Percentiles rank a stretch among this genome's conserved stretches.
These are phyloP conservation scores for Helicoverpa assulta DNA, from an alignment of 2,888 invertebrate genomes.

Conservation along the genomic window DNA sequence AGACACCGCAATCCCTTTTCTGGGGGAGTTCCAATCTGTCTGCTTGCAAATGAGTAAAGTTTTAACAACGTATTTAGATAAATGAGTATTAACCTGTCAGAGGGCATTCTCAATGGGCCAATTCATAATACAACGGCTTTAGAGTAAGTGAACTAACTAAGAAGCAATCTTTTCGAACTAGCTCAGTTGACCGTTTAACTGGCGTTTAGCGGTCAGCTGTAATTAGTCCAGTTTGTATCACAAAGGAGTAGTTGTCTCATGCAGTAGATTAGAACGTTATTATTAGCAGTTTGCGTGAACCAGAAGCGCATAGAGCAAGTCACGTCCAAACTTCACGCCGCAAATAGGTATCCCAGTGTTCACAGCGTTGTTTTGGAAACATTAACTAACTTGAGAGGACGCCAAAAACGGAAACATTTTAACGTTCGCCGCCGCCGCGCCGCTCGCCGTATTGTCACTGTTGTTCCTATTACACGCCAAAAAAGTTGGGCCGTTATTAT, in stretches of 20 bases:
- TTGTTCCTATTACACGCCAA: slow-evolving; percentile 78
- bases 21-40: slow-evolving; percentile 46
- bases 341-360: slow-evolving; percentile 78
- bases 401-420: slow-evolving; percentile 89
- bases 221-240: slow-evolving; percentile 42
- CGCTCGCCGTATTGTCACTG: slow-evolving; percentile 79
- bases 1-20: slow-evolving; percentile 44
- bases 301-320: slow-evolving; percentile 68
- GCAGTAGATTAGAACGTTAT: slow-evolving; percentile 61
- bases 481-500: slow-evolving; percentile 74
- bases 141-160: slow-evolving; percentile 27
- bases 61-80: slow-evolving; percentile 59
- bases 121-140: slow-evolving; percentile 32
- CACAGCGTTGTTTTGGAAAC: slow-evolving; percentile 85
- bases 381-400: slow-evolving; percentile 88
- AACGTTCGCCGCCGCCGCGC: slow-evolving; percentile 75
- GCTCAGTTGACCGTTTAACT: slow-evolving; percentile 21
- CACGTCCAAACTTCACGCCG: slow-evolving; percentile 73
- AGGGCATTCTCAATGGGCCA: slow-evolving; percentile 40
- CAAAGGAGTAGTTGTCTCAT: slow-evolving; percentile 44
- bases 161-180: slow-evolving; percentile 42
- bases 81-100: slow-evolving; percentile 61
- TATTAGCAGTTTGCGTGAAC: slow-evolving; percentile 66
- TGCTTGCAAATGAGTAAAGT: slow-evolving; percentile 58
- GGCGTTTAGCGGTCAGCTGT: slow-evolving; percentile 32